A percentile compares a stretch with the other conserved stretches of the same genome.
Evolutionary conservation across 1,140 invertebrate genomes (phyloP).

Genomic region (Trypoxylus dichotomus): DNA sequence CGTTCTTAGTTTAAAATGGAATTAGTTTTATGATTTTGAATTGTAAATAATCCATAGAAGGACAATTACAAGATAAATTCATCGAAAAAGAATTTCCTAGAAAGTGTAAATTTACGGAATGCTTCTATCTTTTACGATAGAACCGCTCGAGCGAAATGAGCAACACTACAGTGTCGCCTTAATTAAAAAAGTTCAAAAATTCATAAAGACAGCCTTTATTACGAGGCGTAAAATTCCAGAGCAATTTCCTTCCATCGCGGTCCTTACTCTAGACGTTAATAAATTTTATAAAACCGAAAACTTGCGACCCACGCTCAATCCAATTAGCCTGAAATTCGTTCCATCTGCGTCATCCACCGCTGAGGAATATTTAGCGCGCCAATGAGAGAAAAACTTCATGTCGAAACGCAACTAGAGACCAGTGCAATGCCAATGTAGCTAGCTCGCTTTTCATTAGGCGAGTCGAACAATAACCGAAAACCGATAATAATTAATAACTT

Average conservation of each 20-base stretch:
- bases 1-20: too few relatives aligned
- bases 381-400: background rate
- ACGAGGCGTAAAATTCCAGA: background rate
- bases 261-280: background rate
- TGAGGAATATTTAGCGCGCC: background rate
- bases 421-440: too few relatives aligned
- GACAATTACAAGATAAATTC: background rate
- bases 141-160: background rate
- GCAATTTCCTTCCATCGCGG: background rate
- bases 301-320: background rate
- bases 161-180: background rate
- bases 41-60: background rate
- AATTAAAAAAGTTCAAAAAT: conserved; percentile 8
- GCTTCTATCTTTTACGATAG: background rate
- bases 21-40: too few relatives aligned
- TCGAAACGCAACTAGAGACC: background rate
- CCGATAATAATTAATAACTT: background rate
- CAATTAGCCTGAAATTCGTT: background rate
- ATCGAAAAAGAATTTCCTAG: background rate
- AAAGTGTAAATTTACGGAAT: too few relatives aligned
- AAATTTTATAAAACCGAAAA: conserved; percentile 6
- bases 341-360: background rate
- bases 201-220: conserved; percentile 2
- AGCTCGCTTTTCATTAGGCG: background rate
- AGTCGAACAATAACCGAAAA: background rate